phyloP scores from a whole-genome alignment of 2,113 vertebrate genomes.

The Neolamprologus tretocephalus region DNA sequence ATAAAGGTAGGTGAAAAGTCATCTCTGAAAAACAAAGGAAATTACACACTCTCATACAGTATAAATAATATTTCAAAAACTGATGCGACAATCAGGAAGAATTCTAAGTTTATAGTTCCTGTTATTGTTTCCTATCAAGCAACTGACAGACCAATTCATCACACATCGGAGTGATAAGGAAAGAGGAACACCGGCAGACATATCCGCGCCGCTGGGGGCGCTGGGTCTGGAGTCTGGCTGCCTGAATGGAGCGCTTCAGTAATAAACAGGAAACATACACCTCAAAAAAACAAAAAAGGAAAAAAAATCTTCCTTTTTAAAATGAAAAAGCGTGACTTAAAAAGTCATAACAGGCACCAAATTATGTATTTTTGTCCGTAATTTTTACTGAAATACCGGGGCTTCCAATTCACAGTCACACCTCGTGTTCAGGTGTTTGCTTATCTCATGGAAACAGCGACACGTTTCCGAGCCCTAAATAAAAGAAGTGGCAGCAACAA shows the following conservation, averaged over 20 bases:
- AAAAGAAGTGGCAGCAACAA: conserved; percentile 46
- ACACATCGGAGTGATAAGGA: conserved; percentile 55
- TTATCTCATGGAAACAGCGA: conserved; percentile 62
- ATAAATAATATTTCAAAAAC: conserved; percentile 61
- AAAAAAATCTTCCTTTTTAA: background rate
- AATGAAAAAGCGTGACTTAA: background rate
- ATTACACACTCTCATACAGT: conserved; percentile 13
- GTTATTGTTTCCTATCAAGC: conserved; percentile 74
- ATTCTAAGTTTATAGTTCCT: conserved; percentile 73
- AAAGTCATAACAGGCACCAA: background rate
- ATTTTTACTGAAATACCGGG: background rate
- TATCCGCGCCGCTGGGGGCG: conserved; percentile 49
- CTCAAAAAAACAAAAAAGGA: background rate
- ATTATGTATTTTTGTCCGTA: background rate
- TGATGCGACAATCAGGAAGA: conserved; percentile 41
- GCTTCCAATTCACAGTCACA: background rate
- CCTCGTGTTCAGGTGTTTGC: conserved; percentile 59
- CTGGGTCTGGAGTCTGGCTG: conserved; percentile 47
- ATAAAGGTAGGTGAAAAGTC: background rate
- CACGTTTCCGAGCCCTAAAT: conserved; percentile 67
- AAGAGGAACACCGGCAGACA: conserved; percentile 57
- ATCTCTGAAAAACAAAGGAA: conserved; percentile 37
- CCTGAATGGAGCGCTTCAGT: background rate
- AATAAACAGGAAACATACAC: conserved; percentile 64
- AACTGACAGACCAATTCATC: conserved; percentile 60